Evolutionary conservation across 1,140 invertebrate species (phyloP).

Genomic region (Lycorma delicatula): DNA sequence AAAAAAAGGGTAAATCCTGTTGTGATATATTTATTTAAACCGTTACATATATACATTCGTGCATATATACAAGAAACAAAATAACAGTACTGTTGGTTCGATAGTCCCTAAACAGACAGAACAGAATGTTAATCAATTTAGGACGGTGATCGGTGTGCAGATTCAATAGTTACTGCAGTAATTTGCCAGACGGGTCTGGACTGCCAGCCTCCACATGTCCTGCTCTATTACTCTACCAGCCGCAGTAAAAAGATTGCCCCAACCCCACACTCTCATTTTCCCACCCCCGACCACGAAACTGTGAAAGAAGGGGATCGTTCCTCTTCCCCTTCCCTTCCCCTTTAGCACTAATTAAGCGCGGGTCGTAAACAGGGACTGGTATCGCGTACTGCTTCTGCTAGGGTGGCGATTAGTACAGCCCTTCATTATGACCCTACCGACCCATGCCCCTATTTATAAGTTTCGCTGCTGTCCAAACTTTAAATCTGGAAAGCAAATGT

Average conservation of each 20-base stretch:
- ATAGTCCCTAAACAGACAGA: no score
- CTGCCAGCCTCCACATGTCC: background rate
- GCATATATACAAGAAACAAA: no score
- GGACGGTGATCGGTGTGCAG: background rate
- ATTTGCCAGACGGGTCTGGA: background rate
- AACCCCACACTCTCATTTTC: background rate
- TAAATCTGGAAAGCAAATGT: no score
- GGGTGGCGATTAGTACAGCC: conserved; percentile 3
- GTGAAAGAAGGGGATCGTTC: no score
- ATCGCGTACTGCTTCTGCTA: background rate
- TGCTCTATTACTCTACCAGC: background rate
- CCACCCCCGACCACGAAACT: background rate
- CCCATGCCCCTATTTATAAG: no score
- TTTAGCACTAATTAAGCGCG: background rate
- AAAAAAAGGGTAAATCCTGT: no score
- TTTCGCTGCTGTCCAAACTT: no score
- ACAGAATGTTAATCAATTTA: conserved; percentile 5
- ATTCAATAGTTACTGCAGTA: conserved; percentile 6
- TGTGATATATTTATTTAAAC: no score
- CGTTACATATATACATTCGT: no score
- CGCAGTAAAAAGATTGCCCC: conserved; percentile 4
- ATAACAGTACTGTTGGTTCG: no score
- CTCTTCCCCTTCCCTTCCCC: background rate
- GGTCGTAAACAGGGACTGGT: background rate
- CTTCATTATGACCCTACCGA: conserved; percentile 3